Conservation (phyloP, 2,888 invertebrate species). For the Cerastis leucographa region DNA sequence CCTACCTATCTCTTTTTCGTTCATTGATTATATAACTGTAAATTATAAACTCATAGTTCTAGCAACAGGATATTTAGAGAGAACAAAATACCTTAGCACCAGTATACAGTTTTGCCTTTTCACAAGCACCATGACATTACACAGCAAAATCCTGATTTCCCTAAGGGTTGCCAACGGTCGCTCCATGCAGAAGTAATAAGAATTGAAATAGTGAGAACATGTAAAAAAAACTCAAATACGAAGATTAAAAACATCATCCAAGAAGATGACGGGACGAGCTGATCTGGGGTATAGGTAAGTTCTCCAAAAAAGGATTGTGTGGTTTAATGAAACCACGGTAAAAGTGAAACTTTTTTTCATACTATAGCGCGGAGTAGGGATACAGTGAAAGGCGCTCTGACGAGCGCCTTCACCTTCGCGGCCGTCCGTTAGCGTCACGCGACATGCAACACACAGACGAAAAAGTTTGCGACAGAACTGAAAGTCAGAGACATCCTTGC, state of each 20-base stretch:
- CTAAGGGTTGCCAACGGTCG: constrained; percentile 57
- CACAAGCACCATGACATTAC: constrained; percentile 51
- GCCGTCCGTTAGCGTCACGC: no score
- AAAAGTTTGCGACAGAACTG: no score
- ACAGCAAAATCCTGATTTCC: constrained; percentile 54
- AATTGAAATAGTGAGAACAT: constrained; percentile 28
- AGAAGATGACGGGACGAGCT: background rate
- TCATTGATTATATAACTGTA: background rate
- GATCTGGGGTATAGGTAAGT: background rate
- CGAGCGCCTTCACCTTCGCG: no score
- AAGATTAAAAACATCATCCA: background rate
- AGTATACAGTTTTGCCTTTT: constrained; percentile 16
- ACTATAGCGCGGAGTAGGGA: no score
- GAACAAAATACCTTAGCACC: constrained; percentile 1
- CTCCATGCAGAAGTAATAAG: constrained; percentile 35
- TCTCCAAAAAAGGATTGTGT: background rate
- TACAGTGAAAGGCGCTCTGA: no score
- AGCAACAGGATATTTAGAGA: background rate
- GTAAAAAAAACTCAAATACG: background rate
- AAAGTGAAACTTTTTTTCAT: no score
- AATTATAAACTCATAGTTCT: background rate
- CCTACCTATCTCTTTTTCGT: background rate
- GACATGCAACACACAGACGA: no score
- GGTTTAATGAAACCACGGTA: no score
- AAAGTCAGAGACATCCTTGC: background rate